Conservation (phyloP, 2,888 invertebrate species). For the Acrobasis consociella region DNA sequence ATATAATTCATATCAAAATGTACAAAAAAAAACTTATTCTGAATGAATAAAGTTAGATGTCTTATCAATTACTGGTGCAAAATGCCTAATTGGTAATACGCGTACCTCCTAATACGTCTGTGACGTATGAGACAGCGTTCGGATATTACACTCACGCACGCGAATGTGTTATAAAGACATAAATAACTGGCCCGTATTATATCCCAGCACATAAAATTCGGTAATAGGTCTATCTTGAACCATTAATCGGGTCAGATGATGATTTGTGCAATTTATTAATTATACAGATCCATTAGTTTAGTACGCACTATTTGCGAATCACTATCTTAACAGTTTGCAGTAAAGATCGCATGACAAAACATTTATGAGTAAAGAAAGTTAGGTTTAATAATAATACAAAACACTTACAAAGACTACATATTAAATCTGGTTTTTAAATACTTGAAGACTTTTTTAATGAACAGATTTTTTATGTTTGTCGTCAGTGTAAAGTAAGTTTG, state of each 20-base stretch:
- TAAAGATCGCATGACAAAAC: no score
- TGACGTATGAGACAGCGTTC: constrained; percentile 58
- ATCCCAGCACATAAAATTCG: constrained; percentile 54
- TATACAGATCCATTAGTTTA: constrained; percentile 4
- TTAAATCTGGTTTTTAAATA: no score
- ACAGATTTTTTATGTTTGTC: no score
- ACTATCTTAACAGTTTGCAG: no score
- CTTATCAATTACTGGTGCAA: constrained; percentile 26
- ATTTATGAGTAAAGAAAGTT: no score
- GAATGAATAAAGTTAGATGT: not conserved
- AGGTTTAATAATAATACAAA: no score
- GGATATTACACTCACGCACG: constrained; percentile 65
- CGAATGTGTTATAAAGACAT: constrained; percentile 74
- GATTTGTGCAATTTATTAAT: constrained; percentile 19
- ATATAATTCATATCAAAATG: no score
- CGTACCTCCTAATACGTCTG: constrained; percentile 40
- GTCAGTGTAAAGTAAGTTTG: no score
- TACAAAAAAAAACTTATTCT: not conserved
- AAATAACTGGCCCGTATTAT: constrained; percentile 50
- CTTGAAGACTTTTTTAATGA: no score
- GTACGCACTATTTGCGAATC: not conserved
- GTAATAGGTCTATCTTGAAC: constrained; percentile 45
- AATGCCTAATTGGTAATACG: constrained; percentile 41
- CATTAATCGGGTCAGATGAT: constrained; percentile 23
- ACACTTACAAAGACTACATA: no score